Conservation (phyloP, 2,888 invertebrate genomes). For the Heteropelma amictum region DNA sequence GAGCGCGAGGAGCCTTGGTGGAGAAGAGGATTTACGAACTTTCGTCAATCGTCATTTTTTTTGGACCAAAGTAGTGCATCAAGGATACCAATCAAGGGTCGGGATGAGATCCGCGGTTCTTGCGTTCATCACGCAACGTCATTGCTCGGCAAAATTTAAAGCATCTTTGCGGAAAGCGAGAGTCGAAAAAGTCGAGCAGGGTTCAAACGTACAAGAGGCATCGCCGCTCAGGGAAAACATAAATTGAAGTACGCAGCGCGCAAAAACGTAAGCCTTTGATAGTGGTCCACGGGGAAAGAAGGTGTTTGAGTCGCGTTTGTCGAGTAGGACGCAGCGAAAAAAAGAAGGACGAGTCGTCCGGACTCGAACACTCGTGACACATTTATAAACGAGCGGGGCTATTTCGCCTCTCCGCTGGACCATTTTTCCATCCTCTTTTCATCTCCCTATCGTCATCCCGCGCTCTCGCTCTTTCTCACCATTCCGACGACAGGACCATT, state of each 20-base stretch:
- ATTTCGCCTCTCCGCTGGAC: not conserved
- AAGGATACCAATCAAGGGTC: too few relatives aligned
- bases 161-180: too few relatives aligned
- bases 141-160: too few relatives aligned
- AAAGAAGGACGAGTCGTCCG: slow-evolving; percentile 1
- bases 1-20: too few relatives aligned
- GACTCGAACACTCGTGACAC: slow-evolving; percentile 50
- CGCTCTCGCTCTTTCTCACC: not conserved
- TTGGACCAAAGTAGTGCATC: too few relatives aligned
- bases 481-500: slow-evolving; percentile 38
- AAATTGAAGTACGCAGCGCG: slow-evolving; percentile 50
- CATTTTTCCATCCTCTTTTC: not conserved
- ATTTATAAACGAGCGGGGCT: slow-evolving; percentile 56
- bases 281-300: slow-evolving; percentile 13
- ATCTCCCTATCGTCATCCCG: slow-evolving; percentile 25
- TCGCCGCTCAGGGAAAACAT: slow-evolving; percentile 10
- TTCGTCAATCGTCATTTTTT: too few relatives aligned
- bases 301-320: not conserved
- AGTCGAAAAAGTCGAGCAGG: too few relatives aligned
- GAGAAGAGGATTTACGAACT: too few relatives aligned
- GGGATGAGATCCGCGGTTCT: too few relatives aligned
- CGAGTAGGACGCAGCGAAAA: not conserved
- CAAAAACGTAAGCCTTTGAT: slow-evolving; percentile 5
- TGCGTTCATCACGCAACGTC: too few relatives aligned
- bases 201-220: too few relatives aligned